Conservation (phyloP, 2,797 vertebrate species). For the Lepus townsendii region DNA sequence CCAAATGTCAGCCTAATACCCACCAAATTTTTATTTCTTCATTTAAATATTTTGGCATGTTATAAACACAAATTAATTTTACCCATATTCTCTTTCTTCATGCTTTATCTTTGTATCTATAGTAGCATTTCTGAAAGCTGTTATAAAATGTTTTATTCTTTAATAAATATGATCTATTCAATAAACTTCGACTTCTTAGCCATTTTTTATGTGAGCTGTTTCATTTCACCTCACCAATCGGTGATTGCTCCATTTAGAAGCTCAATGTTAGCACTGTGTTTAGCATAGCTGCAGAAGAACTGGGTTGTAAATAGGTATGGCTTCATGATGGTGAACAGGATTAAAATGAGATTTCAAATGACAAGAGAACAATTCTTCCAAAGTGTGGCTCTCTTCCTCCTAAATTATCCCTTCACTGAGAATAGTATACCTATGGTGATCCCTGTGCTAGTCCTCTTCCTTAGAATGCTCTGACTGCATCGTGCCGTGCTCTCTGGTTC, state of each 20-base stretch:
- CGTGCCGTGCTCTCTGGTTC: slow-evolving; percentile 37
- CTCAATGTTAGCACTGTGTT: slow-evolving; percentile 25
- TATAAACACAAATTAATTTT: slow-evolving; percentile 22
- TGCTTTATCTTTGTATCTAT: not conserved
- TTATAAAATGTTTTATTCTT: not conserved
- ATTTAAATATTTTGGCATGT: slow-evolving; percentile 49
- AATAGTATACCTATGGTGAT: not conserved
- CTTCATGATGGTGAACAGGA: slow-evolving; percentile 45
- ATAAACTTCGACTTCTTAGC: slow-evolving; percentile 9
- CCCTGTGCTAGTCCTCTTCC: not conserved
- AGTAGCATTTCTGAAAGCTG: not conserved
- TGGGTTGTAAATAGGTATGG: slow-evolving; percentile 38
- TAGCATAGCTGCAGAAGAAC: not conserved
- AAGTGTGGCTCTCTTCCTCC: not conserved
- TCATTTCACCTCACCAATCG: slow-evolving; percentile 9
- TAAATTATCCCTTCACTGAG: slow-evolving; percentile 51
- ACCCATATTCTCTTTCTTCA: not conserved
- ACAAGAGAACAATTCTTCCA: slow-evolving; percentile 66
- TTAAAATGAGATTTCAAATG: slow-evolving; percentile 73
- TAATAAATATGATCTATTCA: slow-evolving; percentile 53
- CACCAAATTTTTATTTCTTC: slow-evolving; percentile 29
- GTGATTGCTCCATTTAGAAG: slow-evolving; percentile 43
- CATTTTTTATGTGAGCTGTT: slow-evolving; percentile 38
- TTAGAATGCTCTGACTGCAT: slow-evolving; percentile 16
- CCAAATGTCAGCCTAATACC: slow-evolving; percentile 11